phyloP scores from a whole-genome alignment of 2,888 invertebrate species.

The Homarus gammarus region DNA sequence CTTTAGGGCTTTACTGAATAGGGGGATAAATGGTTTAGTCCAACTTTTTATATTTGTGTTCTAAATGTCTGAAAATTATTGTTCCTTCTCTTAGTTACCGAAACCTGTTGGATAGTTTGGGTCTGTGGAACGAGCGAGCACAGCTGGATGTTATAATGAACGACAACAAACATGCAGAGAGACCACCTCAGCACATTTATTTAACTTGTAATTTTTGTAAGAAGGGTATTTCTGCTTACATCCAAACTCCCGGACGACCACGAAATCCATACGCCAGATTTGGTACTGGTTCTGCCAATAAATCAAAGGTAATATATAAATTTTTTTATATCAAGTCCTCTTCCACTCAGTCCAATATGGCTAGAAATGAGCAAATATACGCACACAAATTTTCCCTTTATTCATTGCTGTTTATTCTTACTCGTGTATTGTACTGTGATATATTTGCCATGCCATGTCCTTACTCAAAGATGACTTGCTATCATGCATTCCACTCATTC shows the following conservation, averaged over 20 bases:
- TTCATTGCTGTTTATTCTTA: no score
- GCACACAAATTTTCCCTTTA: no score
- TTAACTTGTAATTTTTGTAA: slow-evolving; percentile 96
- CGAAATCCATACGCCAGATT: slow-evolving; percentile 72
- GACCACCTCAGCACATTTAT: slow-evolving; percentile 82
- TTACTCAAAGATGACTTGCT: no score
- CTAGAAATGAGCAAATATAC: no score
- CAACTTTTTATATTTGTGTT: background rate
- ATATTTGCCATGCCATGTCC: background rate
- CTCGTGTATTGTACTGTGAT: no score
- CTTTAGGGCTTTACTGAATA: no score
- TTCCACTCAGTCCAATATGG: no score
- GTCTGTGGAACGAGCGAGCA: slow-evolving; percentile 93
- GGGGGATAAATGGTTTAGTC: no score
- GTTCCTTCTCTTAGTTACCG: slow-evolving; percentile 85
- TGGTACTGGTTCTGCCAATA: slow-evolving; percentile 73
- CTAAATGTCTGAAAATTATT: background rate
- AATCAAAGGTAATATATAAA: slow-evolving; percentile 69
- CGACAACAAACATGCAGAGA: slow-evolving; percentile 63
- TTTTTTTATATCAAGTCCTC: no score
- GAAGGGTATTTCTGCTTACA: slow-evolving; percentile 90
- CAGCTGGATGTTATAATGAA: slow-evolving; percentile 87
- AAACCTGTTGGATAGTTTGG: slow-evolving; percentile 91
- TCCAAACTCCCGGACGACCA: slow-evolving; percentile 69
- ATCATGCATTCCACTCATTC: no score